phyloP scores from a whole-genome alignment of 2,888 invertebrate genomes.

The Nineta flava region DNA sequence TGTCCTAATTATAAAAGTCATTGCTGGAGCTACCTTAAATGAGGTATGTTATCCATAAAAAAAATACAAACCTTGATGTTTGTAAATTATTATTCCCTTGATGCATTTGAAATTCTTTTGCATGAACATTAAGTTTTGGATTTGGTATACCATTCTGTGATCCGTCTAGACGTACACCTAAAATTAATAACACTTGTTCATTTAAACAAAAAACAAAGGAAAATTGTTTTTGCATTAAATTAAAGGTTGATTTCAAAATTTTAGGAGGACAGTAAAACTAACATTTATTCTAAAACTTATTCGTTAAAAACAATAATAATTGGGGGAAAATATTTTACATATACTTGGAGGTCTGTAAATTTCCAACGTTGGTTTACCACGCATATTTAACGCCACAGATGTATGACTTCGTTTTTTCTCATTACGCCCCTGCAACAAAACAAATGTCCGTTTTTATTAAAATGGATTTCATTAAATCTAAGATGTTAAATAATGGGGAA shows the following conservation, averaged over 20 bases:
- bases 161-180: constrained; percentile 13
- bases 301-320: too few relatives aligned
- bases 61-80: constrained; percentile 23
- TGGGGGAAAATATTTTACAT: background rate
- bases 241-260: background rate
- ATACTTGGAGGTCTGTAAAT: constrained; percentile 79
- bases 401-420: constrained; percentile 55
- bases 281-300: too few relatives aligned
- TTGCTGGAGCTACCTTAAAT: too few relatives aligned
- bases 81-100: constrained; percentile 30
- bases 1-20: too few relatives aligned
- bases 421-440: constrained; percentile 30
- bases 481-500: too few relatives aligned
- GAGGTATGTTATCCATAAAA: background rate
- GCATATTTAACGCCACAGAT: constrained; percentile 41
- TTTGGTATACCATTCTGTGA: constrained; percentile 21
- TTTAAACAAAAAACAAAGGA: background rate
- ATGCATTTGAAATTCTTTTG: constrained; percentile 79
- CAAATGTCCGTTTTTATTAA: too few relatives aligned
- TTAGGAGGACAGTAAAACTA: too few relatives aligned
- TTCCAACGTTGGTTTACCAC: constrained; percentile 72
- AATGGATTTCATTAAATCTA: too few relatives aligned
- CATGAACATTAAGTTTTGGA: constrained; percentile 66
- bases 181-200: constrained; percentile 1
- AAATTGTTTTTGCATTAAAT: background rate